phyloP scores from a whole-genome alignment of 2,797 vertebrate genomes.

The Danionella dracula region DNA sequence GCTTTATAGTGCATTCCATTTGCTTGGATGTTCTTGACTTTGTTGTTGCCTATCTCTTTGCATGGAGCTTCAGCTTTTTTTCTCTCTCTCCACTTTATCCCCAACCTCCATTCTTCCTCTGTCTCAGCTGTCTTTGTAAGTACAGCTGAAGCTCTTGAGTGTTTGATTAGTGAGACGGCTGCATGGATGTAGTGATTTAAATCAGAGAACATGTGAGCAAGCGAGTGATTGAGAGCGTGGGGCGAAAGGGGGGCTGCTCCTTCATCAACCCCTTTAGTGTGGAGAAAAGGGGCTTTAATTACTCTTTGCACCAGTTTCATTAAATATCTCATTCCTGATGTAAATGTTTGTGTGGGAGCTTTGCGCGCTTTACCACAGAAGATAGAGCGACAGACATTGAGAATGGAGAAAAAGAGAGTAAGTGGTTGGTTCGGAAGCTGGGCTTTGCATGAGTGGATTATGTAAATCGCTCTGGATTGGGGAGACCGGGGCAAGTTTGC shows the following conservation, averaged over 20 bases:
- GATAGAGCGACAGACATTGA: not conserved
- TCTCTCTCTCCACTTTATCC: not conserved
- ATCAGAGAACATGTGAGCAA: constrained; percentile 12
- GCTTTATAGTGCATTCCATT: not conserved
- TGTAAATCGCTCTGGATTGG: no score
- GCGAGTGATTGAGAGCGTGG: not conserved
- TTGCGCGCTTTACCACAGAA: not conserved
- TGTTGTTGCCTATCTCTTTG: no score
- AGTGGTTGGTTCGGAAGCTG: no score
- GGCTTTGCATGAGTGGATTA: no score
- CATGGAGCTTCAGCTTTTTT: not conserved
- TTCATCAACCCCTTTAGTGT: constrained; percentile 35
- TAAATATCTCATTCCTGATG: constrained; percentile 38
- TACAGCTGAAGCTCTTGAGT: constrained; percentile 43
- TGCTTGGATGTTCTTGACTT: not conserved
- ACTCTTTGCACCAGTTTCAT: constrained; percentile 44
- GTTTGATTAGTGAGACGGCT: constrained; percentile 38
- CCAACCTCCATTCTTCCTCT: not conserved
- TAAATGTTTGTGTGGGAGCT: constrained; percentile 35
- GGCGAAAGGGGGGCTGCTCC: not conserved
- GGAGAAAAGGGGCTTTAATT: constrained; percentile 45
- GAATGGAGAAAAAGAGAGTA: not conserved
- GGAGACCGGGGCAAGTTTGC: no score
- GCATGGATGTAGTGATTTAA: constrained; percentile 33
- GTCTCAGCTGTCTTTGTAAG: constrained; percentile 24